Conservation (phyloP, 2,113 vertebrate species). For the Falcunculus frontatus region DNA sequence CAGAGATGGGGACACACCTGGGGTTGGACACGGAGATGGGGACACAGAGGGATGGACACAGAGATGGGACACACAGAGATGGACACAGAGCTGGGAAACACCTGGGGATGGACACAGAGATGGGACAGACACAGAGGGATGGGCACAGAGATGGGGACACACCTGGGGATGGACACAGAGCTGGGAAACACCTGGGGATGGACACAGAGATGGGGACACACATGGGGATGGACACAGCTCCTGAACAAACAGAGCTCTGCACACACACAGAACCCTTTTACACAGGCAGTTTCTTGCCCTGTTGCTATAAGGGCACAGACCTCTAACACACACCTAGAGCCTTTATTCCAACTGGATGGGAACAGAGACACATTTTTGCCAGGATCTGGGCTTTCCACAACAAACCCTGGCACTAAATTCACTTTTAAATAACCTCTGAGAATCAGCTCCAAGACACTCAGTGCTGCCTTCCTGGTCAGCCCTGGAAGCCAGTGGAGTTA, state of each 20-base stretch:
- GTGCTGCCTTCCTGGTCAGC: not conserved
- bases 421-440: not conserved
- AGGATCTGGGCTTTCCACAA: not conserved
- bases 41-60: too few species aligned
- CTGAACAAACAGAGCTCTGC: too few species aligned
- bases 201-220: not conserved
- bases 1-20: too few species aligned
- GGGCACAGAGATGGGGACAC: not conserved
- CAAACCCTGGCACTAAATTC: not conserved
- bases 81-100: too few species aligned
- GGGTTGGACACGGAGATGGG: too few species aligned
- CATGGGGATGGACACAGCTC: not conserved
- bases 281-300: not conserved
- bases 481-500: not conserved
- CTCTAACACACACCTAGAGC: fast-evolving
- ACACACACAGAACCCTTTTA: not conserved
- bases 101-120: too few species aligned
- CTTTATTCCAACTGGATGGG: not conserved
- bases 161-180: not conserved
- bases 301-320: not conserved
- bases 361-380: not conserved
- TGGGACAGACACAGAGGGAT: not conserved
- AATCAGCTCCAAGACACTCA: not conserved
- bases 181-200: not conserved
- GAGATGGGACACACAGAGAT: too few species aligned